Conservation (phyloP, 1,140 invertebrate species). For the Brachionus calyciflorus region DNA sequence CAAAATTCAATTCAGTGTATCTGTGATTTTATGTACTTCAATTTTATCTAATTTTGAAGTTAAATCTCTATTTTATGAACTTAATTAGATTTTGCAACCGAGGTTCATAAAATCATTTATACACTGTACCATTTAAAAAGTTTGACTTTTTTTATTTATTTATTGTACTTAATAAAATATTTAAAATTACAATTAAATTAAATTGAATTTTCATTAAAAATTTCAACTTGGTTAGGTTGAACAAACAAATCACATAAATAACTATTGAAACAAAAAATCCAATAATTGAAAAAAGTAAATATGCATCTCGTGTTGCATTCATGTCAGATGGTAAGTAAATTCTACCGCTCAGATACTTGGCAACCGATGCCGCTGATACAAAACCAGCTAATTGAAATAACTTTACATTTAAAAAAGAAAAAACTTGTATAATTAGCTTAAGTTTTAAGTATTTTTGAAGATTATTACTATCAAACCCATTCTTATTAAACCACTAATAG, state of each 20-base stretch:
- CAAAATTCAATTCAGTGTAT: too few species aligned
- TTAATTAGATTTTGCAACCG: too few species aligned
- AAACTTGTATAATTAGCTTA: neutral
- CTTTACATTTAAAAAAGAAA: neutral
- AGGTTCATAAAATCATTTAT: too few species aligned
- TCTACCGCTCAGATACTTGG: conserved; percentile 9
- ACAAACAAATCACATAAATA: conserved; percentile 8
- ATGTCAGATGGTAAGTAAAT: conserved; percentile 31
- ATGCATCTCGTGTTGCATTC: conserved; percentile 22
- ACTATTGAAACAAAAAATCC: conserved; percentile 14
- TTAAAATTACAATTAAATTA: neutral
- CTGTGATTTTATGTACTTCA: too few species aligned
- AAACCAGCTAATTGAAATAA: conserved; percentile 28
- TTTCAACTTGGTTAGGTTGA: neutral
- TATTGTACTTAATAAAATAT: neutral
- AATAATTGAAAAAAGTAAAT: conserved; percentile 35
- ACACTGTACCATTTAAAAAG: too few species aligned
- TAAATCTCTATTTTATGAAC: too few species aligned
- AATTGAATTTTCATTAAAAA: conserved; percentile 19
- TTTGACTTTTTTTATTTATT: neutral
- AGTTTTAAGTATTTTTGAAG: neutral
- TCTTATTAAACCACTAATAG: conserved; percentile 3
- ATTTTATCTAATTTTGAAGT: too few species aligned
- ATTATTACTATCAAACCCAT: neutral
- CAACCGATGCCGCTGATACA: conserved; percentile 25